Evolutionary conservation across 30 jellyfish, hydroid and myxozoan species (phyloP), one percentile per base, ranked within the genome.

Genomic region (Aurelia aurita): DNA sequence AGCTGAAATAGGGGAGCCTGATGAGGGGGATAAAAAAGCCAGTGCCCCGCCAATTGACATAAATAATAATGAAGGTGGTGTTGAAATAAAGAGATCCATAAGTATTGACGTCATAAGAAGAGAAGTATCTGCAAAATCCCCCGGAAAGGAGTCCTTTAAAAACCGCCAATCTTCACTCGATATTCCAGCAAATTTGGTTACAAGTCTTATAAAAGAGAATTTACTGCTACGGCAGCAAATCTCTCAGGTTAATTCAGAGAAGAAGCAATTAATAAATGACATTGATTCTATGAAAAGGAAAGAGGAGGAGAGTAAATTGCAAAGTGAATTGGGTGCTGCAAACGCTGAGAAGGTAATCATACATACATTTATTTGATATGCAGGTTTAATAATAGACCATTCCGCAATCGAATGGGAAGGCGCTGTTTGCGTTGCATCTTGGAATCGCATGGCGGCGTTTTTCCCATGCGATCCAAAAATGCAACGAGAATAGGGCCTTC

Each of bases 151-250:
- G 67, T 22, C 51, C 15, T 39, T 39, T 39, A 39, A 39, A 4
- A 39, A 1, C 51, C 51, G 51, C 16, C 51, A 8, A 39, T 6
- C 1, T 4, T 77, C 88, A 27, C 70, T 77, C 16, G 88, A 77
- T 18, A 58, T 77, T 20, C 88, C 88, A 31, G 59, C 88, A 8
- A 77, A 77, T 62, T 49, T 77, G 58, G 88, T 77, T 7, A 51
- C 88, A 13, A 77, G 88, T 35, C 88, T 77, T 2, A 77, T 77
- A 23, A 77, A 77, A 59, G 88, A 77, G 32, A 77, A 77, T 43
- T 25, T 59, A 77, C 58, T 59, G 15, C 58, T 77, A 15, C 39
- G 88, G 29, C n/a, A n/a, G 4, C 43, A 77, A 35, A 35, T 77
- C 14, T 79, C 62, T 18, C 47, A 18, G 20, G 29, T 77, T 8